Conservation (phyloP, 2,888 invertebrate genomes). For the Odontocolon sp. region DNA sequence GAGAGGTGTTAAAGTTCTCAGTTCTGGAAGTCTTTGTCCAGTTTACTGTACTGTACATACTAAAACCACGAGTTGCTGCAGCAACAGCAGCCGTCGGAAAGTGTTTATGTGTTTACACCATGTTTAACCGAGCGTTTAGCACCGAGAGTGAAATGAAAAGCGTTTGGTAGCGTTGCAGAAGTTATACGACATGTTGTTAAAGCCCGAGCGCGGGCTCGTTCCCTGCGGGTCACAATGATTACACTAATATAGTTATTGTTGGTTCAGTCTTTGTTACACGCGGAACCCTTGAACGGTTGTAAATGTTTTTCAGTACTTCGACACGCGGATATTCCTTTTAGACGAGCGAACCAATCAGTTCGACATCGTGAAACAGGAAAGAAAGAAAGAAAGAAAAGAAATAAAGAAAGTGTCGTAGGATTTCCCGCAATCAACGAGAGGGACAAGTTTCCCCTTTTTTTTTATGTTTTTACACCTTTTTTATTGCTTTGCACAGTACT, state of each 20-base stretch:
- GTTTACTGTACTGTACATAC: neutral
- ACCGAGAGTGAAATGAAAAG: neutral
- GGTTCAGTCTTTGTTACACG: neutral
- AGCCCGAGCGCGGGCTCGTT: neutral
- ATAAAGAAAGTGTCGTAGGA: neutral
- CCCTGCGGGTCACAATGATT: neutral
- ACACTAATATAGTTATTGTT: neutral
- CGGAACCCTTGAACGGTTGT: no score
- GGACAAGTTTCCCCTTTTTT: neutral
- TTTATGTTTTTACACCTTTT: neutral
- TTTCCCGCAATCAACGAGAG: slow-evolving; percentile 19
- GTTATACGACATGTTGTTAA: slow-evolving; percentile 20
- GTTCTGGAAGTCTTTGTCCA: neutral
- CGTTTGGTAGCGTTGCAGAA: neutral
- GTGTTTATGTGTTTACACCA: slow-evolving; percentile 28
- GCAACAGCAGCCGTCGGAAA: neutral
- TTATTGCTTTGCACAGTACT: slow-evolving; percentile 1
- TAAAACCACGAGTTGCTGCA: neutral
- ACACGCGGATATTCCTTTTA: no score
- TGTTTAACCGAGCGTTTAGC: slow-evolving; percentile 23
- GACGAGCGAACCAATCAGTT: no score
- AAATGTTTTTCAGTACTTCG: neutral
- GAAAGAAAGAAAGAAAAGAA: no score
- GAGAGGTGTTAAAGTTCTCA: neutral
- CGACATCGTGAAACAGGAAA: neutral